Percentiles rank a stretch among this genome's conserved stretches.
Conservation (phyloP, 2,888 invertebrate genomes). For the Melanchra persicariae region DNA sequence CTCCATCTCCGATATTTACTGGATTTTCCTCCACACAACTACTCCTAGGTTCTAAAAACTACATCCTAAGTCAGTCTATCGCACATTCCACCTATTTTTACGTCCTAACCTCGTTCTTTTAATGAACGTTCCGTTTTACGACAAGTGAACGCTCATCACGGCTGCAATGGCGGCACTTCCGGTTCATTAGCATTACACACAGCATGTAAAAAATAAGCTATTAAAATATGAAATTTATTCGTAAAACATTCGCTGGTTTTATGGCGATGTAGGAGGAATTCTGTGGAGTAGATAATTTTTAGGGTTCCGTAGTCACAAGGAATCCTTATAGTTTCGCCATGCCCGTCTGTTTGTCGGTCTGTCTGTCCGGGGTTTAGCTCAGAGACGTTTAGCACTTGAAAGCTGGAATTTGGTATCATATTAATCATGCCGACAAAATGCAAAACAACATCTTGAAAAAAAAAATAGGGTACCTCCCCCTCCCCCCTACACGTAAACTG, state of each 20-base stretch:
- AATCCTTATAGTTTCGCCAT: too few relatives aligned
- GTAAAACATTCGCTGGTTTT: slow-evolving; percentile 61
- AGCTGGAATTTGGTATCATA: too few relatives aligned
- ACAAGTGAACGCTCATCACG: slow-evolving; percentile 69
- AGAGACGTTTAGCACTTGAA: too few relatives aligned
- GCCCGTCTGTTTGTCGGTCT: too few relatives aligned
- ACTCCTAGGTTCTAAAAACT: background rate
- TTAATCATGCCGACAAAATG: too few relatives aligned
- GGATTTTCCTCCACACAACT: background rate
- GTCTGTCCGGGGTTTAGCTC: too few relatives aligned
- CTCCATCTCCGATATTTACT: background rate
- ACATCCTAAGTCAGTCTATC: slow-evolving; percentile 5
- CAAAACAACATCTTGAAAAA: too few relatives aligned
- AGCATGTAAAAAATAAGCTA: slow-evolving; percentile 60
- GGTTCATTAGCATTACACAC: slow-evolving; percentile 67
- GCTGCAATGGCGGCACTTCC: slow-evolving; percentile 65
- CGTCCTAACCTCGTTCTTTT: slow-evolving; percentile 67
- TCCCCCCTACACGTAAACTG: too few relatives aligned
- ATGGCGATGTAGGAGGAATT: slow-evolving; percentile 34
- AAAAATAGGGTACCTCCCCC: too few relatives aligned
- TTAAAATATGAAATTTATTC: slow-evolving; percentile 60
- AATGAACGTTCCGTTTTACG: slow-evolving; percentile 68
- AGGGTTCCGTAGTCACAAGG: too few relatives aligned
- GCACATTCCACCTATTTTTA: slow-evolving; percentile 60
- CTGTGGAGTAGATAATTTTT: slow-evolving; percentile 33